phyloP scores from a whole-genome alignment of 2,797 vertebrate species.

The Anolis apletophallus region DNA sequence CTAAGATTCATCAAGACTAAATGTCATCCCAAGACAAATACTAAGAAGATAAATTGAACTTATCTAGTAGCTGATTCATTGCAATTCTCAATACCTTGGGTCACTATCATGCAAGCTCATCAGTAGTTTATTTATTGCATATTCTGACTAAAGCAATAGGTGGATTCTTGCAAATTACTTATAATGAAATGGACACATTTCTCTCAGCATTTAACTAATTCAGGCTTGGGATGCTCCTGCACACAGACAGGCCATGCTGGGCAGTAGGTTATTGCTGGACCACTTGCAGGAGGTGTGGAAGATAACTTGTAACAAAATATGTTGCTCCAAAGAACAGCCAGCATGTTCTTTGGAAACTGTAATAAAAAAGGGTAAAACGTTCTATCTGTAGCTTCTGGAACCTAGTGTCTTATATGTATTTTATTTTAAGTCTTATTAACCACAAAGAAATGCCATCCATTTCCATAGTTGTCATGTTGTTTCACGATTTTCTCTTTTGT shows the following conservation, averaged over 20 bases:
- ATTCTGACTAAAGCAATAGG: not conserved
- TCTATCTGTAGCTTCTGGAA: no score
- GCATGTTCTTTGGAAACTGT: no score
- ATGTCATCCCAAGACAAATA: not conserved
- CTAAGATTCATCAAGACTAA: not conserved
- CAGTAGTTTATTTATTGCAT: conserved; percentile 12
- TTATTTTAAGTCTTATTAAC: no score
- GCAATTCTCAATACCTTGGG: not conserved
- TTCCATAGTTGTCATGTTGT: not conserved
- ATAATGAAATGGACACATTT: not conserved
- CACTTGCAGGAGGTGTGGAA: not conserved
- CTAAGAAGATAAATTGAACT: not conserved
- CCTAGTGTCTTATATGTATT: no score
- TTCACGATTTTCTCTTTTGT: no score
- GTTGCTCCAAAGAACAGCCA: not conserved
- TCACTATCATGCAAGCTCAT: not conserved
- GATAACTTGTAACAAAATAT: not conserved
- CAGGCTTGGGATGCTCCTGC: not conserved
- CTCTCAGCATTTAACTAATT: not conserved
- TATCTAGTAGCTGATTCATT: not conserved
- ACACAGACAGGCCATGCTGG: not conserved
- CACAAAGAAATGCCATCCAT: no score
- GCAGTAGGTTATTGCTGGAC: not conserved
- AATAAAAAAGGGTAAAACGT: no score
- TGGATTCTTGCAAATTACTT: conserved; percentile 13